Conservation (phyloP, 2,113 vertebrate genomes). For the Trematomus loennbergii region DNA sequence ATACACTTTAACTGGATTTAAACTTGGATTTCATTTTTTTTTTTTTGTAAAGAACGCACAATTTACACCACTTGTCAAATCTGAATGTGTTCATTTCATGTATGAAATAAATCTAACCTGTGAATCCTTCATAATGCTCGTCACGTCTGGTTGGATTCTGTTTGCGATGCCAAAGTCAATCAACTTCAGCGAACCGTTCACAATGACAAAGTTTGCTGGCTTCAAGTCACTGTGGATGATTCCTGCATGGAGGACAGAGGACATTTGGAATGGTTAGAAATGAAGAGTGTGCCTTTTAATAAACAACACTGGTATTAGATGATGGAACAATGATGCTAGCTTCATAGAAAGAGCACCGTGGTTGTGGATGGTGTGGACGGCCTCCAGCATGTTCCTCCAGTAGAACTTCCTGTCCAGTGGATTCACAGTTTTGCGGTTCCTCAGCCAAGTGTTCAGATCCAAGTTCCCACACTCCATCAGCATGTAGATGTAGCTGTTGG, state of each 20-base stretch:
- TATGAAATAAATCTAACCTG: conserved; percentile 82
- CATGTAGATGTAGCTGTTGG: conserved; percentile 93
- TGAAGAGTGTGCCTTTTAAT: background rate
- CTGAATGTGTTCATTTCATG: background rate
- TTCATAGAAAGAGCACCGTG: conserved; percentile 84
- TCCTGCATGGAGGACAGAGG: conserved; percentile 78
- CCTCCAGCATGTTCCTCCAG: conserved; percentile 99
- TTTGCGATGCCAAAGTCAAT: conserved; percentile 99
- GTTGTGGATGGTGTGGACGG: conserved; percentile 95
- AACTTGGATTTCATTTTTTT: background rate
- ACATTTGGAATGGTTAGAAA: background rate
- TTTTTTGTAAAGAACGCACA: too few species aligned
- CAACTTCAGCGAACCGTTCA: conserved; percentile 94
- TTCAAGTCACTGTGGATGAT: conserved; percentile 98
- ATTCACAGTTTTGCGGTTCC: conserved; percentile 92
- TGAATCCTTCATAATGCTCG: conserved; percentile 97
- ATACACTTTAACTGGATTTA: background rate
- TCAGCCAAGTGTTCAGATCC: conserved; percentile 96
- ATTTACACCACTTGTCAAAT: too few species aligned
- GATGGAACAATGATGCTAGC: too few species aligned
- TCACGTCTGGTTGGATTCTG: conserved; percentile 96
- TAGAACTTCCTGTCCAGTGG: conserved; percentile 95
- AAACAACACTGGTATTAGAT: background rate
- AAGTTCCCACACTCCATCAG: conserved; percentile 98
- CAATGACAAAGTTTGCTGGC: conserved; percentile 97